These are phyloP conservation scores for Lasioglossum malachurum DNA, from an alignment of 2,888 invertebrate genomes.

Conservation along the genomic window DNA sequence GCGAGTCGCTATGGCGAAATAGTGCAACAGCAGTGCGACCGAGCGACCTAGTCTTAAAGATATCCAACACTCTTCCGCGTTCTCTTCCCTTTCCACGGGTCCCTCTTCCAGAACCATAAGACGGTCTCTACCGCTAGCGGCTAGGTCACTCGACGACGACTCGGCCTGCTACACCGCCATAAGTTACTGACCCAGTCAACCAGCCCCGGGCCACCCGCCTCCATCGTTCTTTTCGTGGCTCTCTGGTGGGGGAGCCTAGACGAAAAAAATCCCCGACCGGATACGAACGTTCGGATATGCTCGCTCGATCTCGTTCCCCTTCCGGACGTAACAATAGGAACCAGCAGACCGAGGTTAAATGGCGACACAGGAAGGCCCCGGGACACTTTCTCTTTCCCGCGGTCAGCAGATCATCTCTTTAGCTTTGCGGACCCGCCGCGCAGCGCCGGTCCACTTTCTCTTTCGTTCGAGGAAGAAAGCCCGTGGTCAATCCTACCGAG, in stretches of 20 bases:
- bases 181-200: conserved; percentile 83
- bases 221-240: background rate
- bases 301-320: background rate
- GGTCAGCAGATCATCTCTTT: conserved; percentile 56
- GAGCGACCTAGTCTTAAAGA: conserved; percentile 84
- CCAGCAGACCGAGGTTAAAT: conserved; percentile 6
- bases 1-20: conserved; percentile 74
- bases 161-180: conserved; percentile 68
- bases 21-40: conserved; percentile 83
- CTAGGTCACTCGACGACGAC: conserved; percentile 79
- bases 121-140: conserved; percentile 81
- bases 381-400: conserved; percentile 65
- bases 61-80: conserved; percentile 83
- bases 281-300: conserved; percentile 7
- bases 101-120: conserved; percentile 75
- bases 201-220: conserved; percentile 27
- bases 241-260: background rate
- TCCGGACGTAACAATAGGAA: background rate
- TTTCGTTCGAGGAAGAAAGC: conserved; percentile 29
- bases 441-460: conserved; percentile 54
- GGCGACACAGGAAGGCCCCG: conserved; percentile 12
- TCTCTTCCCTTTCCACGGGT: conserved; percentile 83
- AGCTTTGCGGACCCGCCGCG: conserved; percentile 37
- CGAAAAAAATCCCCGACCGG: conserved; percentile 15
- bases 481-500: background rate